A percentile compares a stretch with the other conserved stretches of the same genome.
These are phyloP conservation scores for Acipenser transmontanus DNA, from an alignment of 2,797 vertebrate genomes.

Conservation along the genomic window DNA sequence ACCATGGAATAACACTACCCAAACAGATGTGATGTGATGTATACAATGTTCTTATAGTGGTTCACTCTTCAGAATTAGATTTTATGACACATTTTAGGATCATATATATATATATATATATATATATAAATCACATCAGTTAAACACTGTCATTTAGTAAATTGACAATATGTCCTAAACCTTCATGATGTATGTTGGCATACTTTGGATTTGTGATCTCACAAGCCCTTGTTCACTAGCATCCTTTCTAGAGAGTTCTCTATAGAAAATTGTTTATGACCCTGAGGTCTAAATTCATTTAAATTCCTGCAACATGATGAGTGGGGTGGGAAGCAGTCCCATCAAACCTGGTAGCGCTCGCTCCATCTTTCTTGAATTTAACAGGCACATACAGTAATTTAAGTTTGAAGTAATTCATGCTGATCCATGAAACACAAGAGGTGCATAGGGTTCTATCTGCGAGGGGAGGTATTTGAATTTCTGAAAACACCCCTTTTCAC, in stretches of 20 bases:
- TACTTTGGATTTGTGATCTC: constrained; percentile 30
- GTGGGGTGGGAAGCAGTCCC: not conserved
- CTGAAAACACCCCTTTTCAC: constrained; percentile 4
- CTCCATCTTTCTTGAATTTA: not conserved
- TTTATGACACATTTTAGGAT: constrained; percentile 42
- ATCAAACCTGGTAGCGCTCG: not conserved
- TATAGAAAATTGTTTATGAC: constrained; percentile 11
- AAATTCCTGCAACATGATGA: constrained; percentile 17
- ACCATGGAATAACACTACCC: constrained; percentile 22
- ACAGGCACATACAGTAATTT: not conserved
- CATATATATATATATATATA: constrained; percentile 43
- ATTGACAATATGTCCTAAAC: constrained; percentile 29
- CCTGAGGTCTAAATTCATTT: constrained; percentile 14
- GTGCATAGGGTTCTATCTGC: not conserved
- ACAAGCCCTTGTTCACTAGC: not conserved
- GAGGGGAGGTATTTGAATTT: not conserved
- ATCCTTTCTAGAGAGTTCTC: not conserved
- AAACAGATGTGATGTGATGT: constrained; percentile 28
- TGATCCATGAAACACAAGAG: constrained; percentile 1
- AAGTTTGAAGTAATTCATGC: not conserved
- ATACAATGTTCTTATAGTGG: constrained; percentile 25
- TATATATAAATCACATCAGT: constrained; percentile 42
- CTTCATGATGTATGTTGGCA: constrained; percentile 23
- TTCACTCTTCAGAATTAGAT: constrained; percentile 24
- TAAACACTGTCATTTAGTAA: constrained; percentile 40